phyloP scores from a whole-genome alignment of 2,888 invertebrate species.

The Ophraella communa region DNA sequence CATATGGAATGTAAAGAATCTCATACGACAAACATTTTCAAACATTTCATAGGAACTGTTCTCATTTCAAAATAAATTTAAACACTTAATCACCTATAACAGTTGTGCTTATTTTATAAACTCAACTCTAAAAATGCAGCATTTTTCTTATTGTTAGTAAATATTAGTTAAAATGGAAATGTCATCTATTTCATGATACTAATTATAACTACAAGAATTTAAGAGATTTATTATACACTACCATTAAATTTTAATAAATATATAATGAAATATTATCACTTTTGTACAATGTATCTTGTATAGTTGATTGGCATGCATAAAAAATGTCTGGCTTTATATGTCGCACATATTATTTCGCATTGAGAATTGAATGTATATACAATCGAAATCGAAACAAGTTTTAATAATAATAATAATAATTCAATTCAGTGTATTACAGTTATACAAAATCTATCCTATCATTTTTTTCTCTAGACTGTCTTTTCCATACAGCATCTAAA shows the following conservation, averaged over 20 bases:
- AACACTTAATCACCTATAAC: neutral
- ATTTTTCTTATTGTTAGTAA: slow-evolving; percentile 8
- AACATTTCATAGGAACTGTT: neutral
- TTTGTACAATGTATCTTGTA: neutral
- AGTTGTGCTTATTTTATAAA: slow-evolving; percentile 1
- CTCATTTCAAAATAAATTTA: neutral
- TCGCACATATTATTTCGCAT: neutral
- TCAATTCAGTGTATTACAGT: no score
- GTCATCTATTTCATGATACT: neutral
- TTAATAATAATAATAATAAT: no score
- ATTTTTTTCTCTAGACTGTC: no score
- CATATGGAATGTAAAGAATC: neutral
- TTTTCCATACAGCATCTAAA: no score
- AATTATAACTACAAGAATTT: neutral
- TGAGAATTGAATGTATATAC: neutral
- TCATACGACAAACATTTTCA: neutral
- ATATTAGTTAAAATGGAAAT: neutral
- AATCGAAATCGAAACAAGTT: no score
- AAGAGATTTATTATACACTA: neutral
- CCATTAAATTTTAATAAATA: neutral
- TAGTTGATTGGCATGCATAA: neutral
- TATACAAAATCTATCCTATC: no score
- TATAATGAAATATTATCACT: neutral
- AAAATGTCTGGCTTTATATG: neutral
- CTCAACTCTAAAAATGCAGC: neutral